Evolutionary conservation across 23 tunicate species (phyloP).

Genomic region (Botrylloides violaceus): DNA sequence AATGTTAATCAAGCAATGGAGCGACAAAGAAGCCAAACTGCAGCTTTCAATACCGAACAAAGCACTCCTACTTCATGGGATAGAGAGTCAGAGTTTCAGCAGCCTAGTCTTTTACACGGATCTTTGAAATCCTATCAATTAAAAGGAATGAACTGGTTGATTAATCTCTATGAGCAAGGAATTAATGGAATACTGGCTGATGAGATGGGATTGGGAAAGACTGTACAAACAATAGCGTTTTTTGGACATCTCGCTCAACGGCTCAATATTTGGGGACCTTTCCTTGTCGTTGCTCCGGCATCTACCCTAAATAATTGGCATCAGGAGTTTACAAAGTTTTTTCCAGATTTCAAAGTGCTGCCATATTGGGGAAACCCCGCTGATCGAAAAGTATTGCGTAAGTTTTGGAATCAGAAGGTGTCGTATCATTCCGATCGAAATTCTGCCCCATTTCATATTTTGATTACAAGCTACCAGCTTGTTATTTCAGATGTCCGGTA

Average conservation of each 20-base stretch:
- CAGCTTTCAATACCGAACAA: constrained; percentile 1
- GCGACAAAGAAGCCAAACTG: constrained; percentile 1
- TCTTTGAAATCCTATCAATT: constrained; percentile 54
- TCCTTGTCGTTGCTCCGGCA: constrained; percentile 77
- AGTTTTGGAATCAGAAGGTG: constrained; percentile 60
- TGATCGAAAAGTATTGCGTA: constrained; percentile 56
- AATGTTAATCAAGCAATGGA: constrained; percentile 26
- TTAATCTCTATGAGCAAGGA: constrained; percentile 52
- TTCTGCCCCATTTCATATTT: constrained; percentile 57
- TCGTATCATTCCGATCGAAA: constrained; percentile 18
- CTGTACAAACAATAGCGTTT: constrained; percentile 80
- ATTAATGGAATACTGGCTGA: constrained; percentile 81
- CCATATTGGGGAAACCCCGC: constrained; percentile 81
- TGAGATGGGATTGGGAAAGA: constrained; percentile 87
- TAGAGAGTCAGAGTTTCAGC: constrained; percentile 5
- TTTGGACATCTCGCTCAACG: constrained; percentile 59
- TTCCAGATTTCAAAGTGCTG: constrained; percentile 57
- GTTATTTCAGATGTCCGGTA: constrained; percentile 70
- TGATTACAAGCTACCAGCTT: constrained; percentile 74
- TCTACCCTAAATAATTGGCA: constrained; percentile 88
- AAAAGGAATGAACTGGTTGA: constrained; percentile 57
- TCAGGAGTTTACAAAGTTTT: constrained; percentile 69
- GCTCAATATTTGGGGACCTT: constrained; percentile 78
- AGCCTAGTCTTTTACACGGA: constrained; percentile 45
- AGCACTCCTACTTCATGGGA: background rate